Conservation (phyloP, 2,888 invertebrate species). For the Dryomyza anilis region DNA sequence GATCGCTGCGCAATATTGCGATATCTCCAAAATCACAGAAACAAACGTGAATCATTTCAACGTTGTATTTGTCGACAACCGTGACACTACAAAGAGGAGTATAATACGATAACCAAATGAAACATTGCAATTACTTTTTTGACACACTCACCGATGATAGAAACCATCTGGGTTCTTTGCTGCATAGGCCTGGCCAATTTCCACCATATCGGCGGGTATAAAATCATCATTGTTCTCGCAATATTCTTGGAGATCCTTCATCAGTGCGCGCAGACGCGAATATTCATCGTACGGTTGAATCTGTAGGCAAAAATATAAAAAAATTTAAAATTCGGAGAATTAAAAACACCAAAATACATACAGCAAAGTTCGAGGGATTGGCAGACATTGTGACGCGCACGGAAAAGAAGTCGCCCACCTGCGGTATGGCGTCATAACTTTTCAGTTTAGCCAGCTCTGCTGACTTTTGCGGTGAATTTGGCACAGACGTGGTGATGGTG, state of each 20-base stretch:
- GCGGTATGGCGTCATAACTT: slow-evolving; percentile 50
- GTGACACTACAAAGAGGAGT: slow-evolving; percentile 60
- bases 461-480: slow-evolving; percentile 45
- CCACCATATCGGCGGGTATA: slow-evolving; percentile 63
- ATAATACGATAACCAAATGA: slow-evolving; percentile 1
- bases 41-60: slow-evolving; percentile 66
- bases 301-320: slow-evolving; percentile 42
- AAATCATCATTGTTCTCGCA: slow-evolving; percentile 65
- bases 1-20: slow-evolving; percentile 64
- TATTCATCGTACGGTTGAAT: slow-evolving; percentile 63
- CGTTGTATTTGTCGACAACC: slow-evolving; percentile 64
- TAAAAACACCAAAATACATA: slow-evolving; percentile 35
- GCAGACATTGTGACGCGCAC: slow-evolving; percentile 77
- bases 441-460: slow-evolving; percentile 40
- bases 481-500: slow-evolving; percentile 41
- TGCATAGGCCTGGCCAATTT: slow-evolving; percentile 71
- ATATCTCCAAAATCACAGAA: slow-evolving; percentile 72
- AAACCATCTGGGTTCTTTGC: slow-evolving; percentile 69
- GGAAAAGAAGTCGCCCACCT: slow-evolving; percentile 68
- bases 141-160: slow-evolving; percentile 74
- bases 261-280: slow-evolving; percentile 65
- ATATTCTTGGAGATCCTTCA: slow-evolving; percentile 69
- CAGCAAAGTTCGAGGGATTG: slow-evolving; percentile 66
- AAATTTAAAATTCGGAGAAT: neutral
- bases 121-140: neutral